These are phyloP conservation scores for Leptopilina myrica DNA, from an alignment of 2,888 invertebrate genomes.

Conservation along the genomic window DNA sequence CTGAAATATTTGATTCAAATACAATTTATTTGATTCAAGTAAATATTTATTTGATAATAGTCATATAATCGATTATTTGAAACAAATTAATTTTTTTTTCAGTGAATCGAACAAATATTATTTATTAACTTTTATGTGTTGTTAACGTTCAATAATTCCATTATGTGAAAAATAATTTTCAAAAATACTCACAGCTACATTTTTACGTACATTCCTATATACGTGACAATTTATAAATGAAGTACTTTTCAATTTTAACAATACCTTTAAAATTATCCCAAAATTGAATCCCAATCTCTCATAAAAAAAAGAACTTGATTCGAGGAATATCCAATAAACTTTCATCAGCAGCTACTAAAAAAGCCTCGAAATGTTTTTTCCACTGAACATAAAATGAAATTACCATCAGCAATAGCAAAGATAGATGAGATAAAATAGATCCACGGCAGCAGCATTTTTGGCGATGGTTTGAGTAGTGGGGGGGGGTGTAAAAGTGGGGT, in stretches of 20 bases:
- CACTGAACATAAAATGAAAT: constrained; percentile 22
- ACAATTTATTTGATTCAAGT: too few relatives aligned
- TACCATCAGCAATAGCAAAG: constrained; percentile 27
- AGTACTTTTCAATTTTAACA: not conserved
- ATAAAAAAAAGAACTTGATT: constrained; percentile 12
- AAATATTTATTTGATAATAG: too few relatives aligned
- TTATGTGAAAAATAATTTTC: too few relatives aligned
- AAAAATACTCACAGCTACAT: too few relatives aligned
- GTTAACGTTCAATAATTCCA: too few relatives aligned
- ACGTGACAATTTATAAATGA: too few relatives aligned
- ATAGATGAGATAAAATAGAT: constrained; percentile 38
- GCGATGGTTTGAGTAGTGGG: not conserved
- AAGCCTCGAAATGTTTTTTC: constrained; percentile 23
- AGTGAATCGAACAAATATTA: too few relatives aligned
- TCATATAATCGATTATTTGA: too few relatives aligned
- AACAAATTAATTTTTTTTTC: too few relatives aligned
- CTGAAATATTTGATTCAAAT: too few relatives aligned
- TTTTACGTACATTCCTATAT: too few relatives aligned
- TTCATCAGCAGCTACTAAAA: constrained; percentile 33
- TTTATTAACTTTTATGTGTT: too few relatives aligned
- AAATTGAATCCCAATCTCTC: constrained; percentile 1
- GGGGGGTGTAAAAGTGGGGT: not conserved
- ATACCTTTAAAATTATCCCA: not conserved
- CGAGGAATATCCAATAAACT: constrained; percentile 24
- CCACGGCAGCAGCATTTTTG: constrained; percentile 39